phyloP scores from a whole-genome alignment of 2,113 vertebrate species.

The Butorides virescens region DNA sequence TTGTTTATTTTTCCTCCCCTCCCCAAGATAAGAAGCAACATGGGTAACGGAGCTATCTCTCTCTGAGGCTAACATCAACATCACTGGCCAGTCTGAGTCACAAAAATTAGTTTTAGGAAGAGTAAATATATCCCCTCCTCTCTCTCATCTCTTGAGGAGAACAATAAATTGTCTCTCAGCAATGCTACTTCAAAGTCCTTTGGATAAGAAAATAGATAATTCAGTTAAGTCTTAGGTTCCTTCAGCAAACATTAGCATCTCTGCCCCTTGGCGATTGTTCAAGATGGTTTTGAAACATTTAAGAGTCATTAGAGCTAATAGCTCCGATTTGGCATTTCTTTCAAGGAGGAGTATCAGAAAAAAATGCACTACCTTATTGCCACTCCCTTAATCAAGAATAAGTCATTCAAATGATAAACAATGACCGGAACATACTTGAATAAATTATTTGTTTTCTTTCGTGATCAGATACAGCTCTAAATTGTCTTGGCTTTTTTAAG shows the following conservation, averaged over 20 bases:
- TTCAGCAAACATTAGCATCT: conserved; percentile 31
- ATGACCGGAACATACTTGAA: neutral
- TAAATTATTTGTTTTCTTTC: conserved; percentile 39
- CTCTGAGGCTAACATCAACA: neutral
- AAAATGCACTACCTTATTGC: conserved; percentile 25
- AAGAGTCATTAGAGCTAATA: conserved; percentile 43
- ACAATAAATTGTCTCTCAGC: neutral
- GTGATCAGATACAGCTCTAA: neutral
- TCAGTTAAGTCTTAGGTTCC: conserved; percentile 8
- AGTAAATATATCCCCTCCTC: neutral
- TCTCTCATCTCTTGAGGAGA: conserved; percentile 7
- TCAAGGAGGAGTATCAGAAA: conserved; percentile 22
- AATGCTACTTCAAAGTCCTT: conserved; percentile 47
- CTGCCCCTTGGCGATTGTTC: conserved; percentile 17
- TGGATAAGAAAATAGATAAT: conserved; percentile 58
- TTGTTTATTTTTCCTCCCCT: neutral
- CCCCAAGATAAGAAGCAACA: neutral
- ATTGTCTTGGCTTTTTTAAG: conserved; percentile 10
- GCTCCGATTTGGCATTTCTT: conserved; percentile 47
- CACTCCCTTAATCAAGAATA: conserved; percentile 50
- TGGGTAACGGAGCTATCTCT: neutral
- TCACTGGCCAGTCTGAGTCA: conserved; percentile 14
- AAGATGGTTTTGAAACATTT: conserved; percentile 47
- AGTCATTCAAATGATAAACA: conserved; percentile 44
- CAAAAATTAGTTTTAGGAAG: neutral